Percentiles rank a stretch among this genome's conserved stretches.
These are phyloP conservation scores for Pelmatolapia mariae DNA, from an alignment of 2,113 vertebrate species.

Conservation along the genomic window DNA sequence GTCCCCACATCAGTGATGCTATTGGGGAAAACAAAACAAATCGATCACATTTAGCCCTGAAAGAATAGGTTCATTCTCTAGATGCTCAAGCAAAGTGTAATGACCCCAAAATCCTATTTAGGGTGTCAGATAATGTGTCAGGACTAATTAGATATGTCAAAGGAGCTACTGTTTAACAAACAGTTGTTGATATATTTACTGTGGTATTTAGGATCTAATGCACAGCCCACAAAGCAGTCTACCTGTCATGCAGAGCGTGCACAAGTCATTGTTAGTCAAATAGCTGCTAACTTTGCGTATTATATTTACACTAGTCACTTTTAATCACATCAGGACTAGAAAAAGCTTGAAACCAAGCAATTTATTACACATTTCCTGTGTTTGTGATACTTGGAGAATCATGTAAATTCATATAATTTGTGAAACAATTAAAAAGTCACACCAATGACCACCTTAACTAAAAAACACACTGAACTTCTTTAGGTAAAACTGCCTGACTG, in stretches of 20 bases:
- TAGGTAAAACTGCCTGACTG: neutral
- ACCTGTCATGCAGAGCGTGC: neutral
- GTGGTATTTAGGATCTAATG: neutral
- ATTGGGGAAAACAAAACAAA: neutral
- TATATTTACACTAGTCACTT: neutral
- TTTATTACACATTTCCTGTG: neutral
- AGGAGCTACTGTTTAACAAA: neutral
- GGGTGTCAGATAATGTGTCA: neutral
- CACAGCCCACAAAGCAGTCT: neutral
- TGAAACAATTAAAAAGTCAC: neutral
- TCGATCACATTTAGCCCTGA: accelerated
- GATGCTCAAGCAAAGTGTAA: neutral
- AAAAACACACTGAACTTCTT: neutral
- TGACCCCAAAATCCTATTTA: neutral
- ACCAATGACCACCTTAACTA: neutral
- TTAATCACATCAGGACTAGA: neutral
- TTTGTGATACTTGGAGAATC: neutral
- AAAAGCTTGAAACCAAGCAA: neutral
- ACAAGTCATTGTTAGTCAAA: neutral
- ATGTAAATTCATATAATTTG: accelerated
- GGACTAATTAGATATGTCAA: neutral
- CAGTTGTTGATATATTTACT: neutral
- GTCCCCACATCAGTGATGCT: too few species aligned
- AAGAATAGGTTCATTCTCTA: neutral
- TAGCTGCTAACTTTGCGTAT: neutral